phyloP scores from a whole-genome alignment of 1,140 invertebrate species.

The Teleopsis dalmanni region DNA sequence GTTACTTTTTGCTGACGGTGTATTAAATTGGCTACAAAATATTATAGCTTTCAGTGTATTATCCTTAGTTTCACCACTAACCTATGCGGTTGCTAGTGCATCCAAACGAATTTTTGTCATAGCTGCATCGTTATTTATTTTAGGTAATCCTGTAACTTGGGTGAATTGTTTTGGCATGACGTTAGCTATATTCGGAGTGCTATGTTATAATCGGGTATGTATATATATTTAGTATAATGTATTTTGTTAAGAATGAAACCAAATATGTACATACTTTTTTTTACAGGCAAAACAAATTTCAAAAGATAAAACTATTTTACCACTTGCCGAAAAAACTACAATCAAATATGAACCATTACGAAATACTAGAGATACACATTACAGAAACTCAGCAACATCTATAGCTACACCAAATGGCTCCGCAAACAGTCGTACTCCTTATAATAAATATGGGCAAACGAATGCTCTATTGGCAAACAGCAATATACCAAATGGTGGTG shows the following conservation, averaged over 20 bases:
- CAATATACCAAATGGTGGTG: conserved; percentile 30
- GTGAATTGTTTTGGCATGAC: conserved; percentile 87
- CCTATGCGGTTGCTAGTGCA: conserved; percentile 91
- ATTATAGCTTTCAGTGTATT: conserved; percentile 91
- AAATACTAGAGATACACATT: conserved; percentile 22
- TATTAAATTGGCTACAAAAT: conserved; percentile 91
- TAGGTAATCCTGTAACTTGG: conserved; percentile 86
- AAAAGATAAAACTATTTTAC: conserved; percentile 19
- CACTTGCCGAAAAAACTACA: conserved; percentile 22
- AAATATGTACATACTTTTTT: conserved; percentile 1
- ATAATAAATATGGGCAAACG: conserved; percentile 1
- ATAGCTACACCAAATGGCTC: conserved; percentile 24
- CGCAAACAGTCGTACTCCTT: conserved; percentile 12
- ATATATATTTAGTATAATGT: not conserved
- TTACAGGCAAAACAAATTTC: conserved; percentile 32
- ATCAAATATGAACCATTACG: conserved; percentile 33
- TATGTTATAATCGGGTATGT: conserved; percentile 69
- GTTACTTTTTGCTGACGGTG: conserved; percentile 73
- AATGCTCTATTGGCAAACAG: conserved; percentile 34
- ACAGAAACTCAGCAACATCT: conserved; percentile 25
- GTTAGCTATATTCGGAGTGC: conserved; percentile 80
- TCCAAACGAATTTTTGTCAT: conserved; percentile 95
- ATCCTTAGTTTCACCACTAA: conserved; percentile 80
- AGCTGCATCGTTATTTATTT: conserved; percentile 73
- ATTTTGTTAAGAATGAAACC: not conserved